Base-by-base conservation (phyloP, 2,888 invertebrate species). In the Noctua janthe region DNA sequence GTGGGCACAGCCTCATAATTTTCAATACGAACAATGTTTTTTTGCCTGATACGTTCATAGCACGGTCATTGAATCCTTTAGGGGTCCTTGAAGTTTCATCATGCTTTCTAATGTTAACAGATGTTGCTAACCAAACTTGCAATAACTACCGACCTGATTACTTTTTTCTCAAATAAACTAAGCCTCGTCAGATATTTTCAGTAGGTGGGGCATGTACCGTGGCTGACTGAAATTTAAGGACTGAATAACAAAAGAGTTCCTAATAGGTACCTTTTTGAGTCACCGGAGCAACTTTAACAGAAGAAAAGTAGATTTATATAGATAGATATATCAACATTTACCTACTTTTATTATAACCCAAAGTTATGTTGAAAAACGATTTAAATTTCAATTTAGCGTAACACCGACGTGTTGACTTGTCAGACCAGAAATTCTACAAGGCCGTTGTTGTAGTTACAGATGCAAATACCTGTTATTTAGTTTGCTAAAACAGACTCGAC, bases 391-490 rank as follows among this genome's bases (percentile, higher is more conserved):
- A 87, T 83, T 86, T 51, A 71, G 73, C 70, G 71, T 83, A 81
- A 71, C n/a, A 66, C 51, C 66, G 72, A 78, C 79, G 69, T 69
- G 62, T 76, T 35, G 64, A 83, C 77, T 79, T 71, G 89, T 74
- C 67, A 67, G 56, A 86, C 81, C 70, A 83, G 87, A 86, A 80
- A 83, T 77, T 71, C 29, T 71, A 71, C 87, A 87, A 88, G 89
- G 81, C n/a, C 78, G 76, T 67, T 71, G 47, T 35, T 15, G 56
- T 67, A 82, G 74, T 76, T 71, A 74, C 29, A 6, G 29, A 74
- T 69, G 71, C 54, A 71, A 87, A 83, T 79, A 87, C 69, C 56
- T 29, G 75, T 71, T 74, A 78, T 73, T 73, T 71, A 67, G 54
- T 84, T 84, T 59, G 35, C 74, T 59, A 74, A 69, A 69, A 74